Conservation (phyloP, 2,888 invertebrate genomes). For the Anaspis maculata region DNA sequence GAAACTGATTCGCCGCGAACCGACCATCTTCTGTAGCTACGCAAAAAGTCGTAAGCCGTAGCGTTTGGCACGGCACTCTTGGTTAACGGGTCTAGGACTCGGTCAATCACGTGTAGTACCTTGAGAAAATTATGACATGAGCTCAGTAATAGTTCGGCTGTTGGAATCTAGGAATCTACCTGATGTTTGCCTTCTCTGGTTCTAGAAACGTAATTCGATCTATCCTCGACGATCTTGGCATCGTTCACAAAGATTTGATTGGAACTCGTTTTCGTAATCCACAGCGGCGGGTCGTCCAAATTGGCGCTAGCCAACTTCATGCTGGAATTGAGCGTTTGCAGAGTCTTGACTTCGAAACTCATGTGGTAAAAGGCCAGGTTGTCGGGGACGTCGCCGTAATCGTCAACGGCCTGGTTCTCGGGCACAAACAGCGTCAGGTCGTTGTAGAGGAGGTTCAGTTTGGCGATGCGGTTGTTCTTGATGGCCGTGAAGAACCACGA, state of each 20-base stretch:
- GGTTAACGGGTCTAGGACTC: constrained; percentile 70
- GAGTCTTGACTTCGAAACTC: constrained; percentile 50
- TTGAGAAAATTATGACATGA: too few relatives aligned
- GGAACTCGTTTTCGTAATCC: constrained; percentile 59
- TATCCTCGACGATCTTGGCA: constrained; percentile 63
- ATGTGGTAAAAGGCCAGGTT: constrained; percentile 45
- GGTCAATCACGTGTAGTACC: constrained; percentile 79
- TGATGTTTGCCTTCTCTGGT: constrained; percentile 7
- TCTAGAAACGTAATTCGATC: constrained; percentile 28
- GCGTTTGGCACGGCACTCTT: constrained; percentile 52
- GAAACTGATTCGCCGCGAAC: constrained; percentile 16
- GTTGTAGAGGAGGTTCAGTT: constrained; percentile 59
- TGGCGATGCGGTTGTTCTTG: constrained; percentile 58
- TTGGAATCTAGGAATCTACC: not conserved
- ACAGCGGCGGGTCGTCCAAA: constrained; percentile 76
- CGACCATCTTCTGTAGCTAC: constrained; percentile 45
- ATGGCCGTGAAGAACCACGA: constrained; percentile 71
- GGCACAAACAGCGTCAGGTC: constrained; percentile 80
- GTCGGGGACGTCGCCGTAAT: constrained; percentile 45
- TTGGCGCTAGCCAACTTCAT: constrained; percentile 49
- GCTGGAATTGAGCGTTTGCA: constrained; percentile 46
- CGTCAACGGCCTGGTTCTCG: constrained; percentile 73
- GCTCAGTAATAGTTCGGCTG: not conserved
- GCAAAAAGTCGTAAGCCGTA: constrained; percentile 68
- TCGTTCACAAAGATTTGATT: constrained; percentile 74